Base-by-base conservation (phyloP, 1,140 invertebrate genomes). In the Drosophila prosaltans region DNA sequence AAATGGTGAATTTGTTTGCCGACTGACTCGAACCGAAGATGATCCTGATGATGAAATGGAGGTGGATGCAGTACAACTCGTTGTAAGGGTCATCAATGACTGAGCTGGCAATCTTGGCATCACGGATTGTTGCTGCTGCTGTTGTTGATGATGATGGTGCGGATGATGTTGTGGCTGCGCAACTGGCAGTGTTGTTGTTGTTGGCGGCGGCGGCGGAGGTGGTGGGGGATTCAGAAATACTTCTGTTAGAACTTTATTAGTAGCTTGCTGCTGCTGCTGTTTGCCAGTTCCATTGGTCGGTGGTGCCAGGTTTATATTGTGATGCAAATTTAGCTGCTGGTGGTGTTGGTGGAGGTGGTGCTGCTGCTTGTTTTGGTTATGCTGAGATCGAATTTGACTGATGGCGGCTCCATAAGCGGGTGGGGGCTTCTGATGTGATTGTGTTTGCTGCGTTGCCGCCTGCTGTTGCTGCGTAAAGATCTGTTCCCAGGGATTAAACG, bases 371-470 rank as follows among this genome's bases (percentile, higher is more conserved):
- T 91, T 92, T 90, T 92, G 91, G 89, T 91, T 91, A 78, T 92
- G 80, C 84, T 92, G 91, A 92, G 91, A 92, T 92, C 91, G 74
- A 69, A 92, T 90, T 91, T 92, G 91, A 91, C 90, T 92, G 80
- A 92, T 92, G 75, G 91, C 91, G 61, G 91, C 80, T 71, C 91
- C 91, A 72, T 92, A 92, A 59, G 91, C 91, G 60, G 91, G 91
- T 63, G 91, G 91, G 64, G 91, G 91, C 75, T 91, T 91, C 62
- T 90, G 90, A 64, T 92, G 91, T 43, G 88, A 74, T 68, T 91
- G 91, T 51, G 86, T 36, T 36, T 36, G 74, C 70, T 80, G 78
- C 60, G 75, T 60, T 55, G 73, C 41, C 41, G 70, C 55, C 45
- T 75, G 55, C 68, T 91, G 81, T 16, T 72, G 74, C 72, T 80